phyloP scores from a whole-genome alignment of 2,888 invertebrate genomes.

The Crossocerus cetratus region DNA sequence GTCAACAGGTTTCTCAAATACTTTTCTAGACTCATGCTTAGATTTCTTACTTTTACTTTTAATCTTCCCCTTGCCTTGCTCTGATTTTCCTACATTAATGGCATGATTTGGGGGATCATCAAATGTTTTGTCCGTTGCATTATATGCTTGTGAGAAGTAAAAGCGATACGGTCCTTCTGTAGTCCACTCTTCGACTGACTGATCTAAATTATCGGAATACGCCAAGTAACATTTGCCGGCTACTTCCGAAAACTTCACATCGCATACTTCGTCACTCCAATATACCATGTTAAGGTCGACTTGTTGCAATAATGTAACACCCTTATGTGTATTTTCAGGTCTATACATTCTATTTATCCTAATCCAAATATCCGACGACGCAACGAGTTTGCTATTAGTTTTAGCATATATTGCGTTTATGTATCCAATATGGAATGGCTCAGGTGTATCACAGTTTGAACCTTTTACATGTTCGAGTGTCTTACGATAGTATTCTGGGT shows the following conservation, averaged over 20 bases:
- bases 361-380: slow-evolving; percentile 81
- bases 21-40: slow-evolving; percentile 46
- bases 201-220: slow-evolving; percentile 81
- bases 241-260: slow-evolving; percentile 81
- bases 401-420: slow-evolving; percentile 82
- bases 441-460: slow-evolving; percentile 84
- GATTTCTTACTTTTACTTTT: slow-evolving; percentile 79
- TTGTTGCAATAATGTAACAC: slow-evolving; percentile 79
- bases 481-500: slow-evolving; percentile 90
- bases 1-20: slow-evolving; percentile 60
- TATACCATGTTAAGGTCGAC: slow-evolving; percentile 86
- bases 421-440: slow-evolving; percentile 86
- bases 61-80: slow-evolving; percentile 84
- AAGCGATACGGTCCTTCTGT: slow-evolving; percentile 83
- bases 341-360: slow-evolving; percentile 85
- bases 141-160: slow-evolving; percentile 86
- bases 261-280: slow-evolving; percentile 85
- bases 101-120: slow-evolving; percentile 82
- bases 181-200: slow-evolving; percentile 80
- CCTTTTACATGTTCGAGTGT: slow-evolving; percentile 84
- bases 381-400: slow-evolving; percentile 79
- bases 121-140: slow-evolving; percentile 79
- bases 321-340: slow-evolving; percentile 85
- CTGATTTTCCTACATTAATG: slow-evolving; percentile 80
- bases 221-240: slow-evolving; percentile 84